These are phyloP conservation scores for Macropis europaea DNA, from an alignment of 2,888 invertebrate genomes.

Conservation along the genomic window DNA sequence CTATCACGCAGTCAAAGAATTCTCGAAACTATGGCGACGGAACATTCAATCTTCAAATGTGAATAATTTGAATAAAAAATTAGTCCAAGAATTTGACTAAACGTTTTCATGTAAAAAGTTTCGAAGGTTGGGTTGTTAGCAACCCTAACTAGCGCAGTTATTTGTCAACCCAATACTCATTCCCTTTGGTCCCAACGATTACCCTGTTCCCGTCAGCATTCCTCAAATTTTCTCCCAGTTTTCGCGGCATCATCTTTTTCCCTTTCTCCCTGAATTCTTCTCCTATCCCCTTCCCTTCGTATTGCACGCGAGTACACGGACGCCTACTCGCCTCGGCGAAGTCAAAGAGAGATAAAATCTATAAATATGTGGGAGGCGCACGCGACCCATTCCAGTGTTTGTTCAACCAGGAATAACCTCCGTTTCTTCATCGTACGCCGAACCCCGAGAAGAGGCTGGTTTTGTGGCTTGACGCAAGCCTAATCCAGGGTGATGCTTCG, in stretches of 20 bases:
- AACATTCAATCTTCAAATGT: no score
- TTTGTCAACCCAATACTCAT: no score
- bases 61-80: no score
- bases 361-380: constrained; percentile 80
- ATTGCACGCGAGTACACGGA: constrained; percentile 51
- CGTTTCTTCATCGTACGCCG: constrained; percentile 75
- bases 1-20: no score
- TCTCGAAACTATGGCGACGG: no score
- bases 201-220: constrained; percentile 19
- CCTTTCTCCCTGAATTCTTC: background rate
- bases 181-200: background rate
- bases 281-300: constrained; percentile 2
- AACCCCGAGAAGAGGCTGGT: constrained; percentile 70
- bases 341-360: constrained; percentile 79
- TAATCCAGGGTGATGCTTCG: constrained; percentile 60
- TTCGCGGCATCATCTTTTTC: constrained; percentile 19
- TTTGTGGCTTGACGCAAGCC: constrained; percentile 75
- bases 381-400: constrained; percentile 80
- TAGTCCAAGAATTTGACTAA: no score
- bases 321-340: constrained; percentile 62
- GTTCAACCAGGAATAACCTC: constrained; percentile 80
- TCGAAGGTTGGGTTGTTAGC: no score
- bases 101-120: no score
- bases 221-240: constrained; percentile 28
- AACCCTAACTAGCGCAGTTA: no score